Base-by-base conservation (phyloP, 1,140 invertebrate species). In the Ericerus pela region DNA sequence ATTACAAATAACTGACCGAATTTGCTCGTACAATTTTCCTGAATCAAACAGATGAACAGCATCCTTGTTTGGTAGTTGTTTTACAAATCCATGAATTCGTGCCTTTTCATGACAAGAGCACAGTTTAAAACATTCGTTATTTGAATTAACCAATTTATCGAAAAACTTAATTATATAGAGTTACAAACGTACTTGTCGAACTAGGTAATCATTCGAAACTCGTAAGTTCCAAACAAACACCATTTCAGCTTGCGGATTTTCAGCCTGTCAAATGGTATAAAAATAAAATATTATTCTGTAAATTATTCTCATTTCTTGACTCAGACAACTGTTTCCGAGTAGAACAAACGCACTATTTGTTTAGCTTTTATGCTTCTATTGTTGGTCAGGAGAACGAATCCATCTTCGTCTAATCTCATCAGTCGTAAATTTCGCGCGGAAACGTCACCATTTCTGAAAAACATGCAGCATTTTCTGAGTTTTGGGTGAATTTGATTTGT, bases 221-320 rank as follows among this genome's bases (percentile, higher is more conserved):
- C n/a, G n/a, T n/a, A n/a, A n/a, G n/a, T n/a, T n/a, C 73, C 73
- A 75, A 0, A 74, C 59, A 56, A 75, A 75, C 26, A 71, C 70
- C 64, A 73, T 71, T 0, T 74, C 68, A n/a, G 69, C 71, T 2
- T 63, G 61, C 14, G 70, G 70, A 41, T 73, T 69, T 53, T 72
- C 69, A 36, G 58, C 59, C 71, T 75, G 60, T 20, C 58, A 62
- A 58, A 59, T 41, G 37, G 2, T 3, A 22, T 10, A 36, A 2
- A 11, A 10, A 10, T 37, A 28, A 43, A 30, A 43, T 47, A 10
- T 43, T 8, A 8, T 10, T 33, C n/a, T 10, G n/a, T 10, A 33
- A 33, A 33, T 20, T 20, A 41, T 41, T 41, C 22, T 16, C 5
- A 6, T n/a, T 4, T 41, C 14, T 41, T n/a, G 8, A 33, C 8